These are phyloP conservation scores for Dasysyrphus tricinctus DNA, from an alignment of 2,888 invertebrate species.

Conservation along the genomic window DNA sequence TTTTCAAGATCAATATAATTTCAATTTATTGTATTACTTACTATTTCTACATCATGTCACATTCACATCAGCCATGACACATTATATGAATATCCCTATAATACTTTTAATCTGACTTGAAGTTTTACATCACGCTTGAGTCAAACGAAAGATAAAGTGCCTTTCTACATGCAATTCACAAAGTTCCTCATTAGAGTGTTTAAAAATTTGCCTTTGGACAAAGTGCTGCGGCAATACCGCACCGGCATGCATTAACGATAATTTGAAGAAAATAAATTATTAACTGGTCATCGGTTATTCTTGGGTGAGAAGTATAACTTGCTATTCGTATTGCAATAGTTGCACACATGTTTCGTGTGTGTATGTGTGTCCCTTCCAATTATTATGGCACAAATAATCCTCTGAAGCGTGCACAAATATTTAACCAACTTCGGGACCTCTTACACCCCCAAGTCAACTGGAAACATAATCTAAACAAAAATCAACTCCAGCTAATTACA, in stretches of 20 bases:
- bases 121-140: conserved; percentile 14
- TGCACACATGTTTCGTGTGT: conserved; percentile 25
- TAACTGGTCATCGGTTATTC: conserved; percentile 43
- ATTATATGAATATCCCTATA: conserved; percentile 15
- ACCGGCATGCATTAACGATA: conserved; percentile 33
- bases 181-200: conserved; percentile 28
- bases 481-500: conserved; percentile 73
- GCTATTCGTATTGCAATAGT: conserved; percentile 23
- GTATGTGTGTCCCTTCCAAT: conserved; percentile 53
- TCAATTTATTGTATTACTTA: conserved; percentile 10
- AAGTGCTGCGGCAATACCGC: background rate
- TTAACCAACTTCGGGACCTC: conserved; percentile 8
- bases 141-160: conserved; percentile 22
- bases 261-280: conserved; percentile 60
- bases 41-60: background rate
- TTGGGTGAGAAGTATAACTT: conserved; percentile 11
- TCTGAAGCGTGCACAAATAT: conserved; percentile 40
- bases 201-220: conserved; percentile 14
- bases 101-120: conserved; percentile 8
- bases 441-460: conserved; percentile 22
- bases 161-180: conserved; percentile 46
- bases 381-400: conserved; percentile 50
- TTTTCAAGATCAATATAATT: background rate
- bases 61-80: conserved; percentile 4
- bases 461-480: conserved; percentile 67